Conservation (phyloP, 2,113 vertebrate genomes). For the Apodemus speciosus region DNA sequence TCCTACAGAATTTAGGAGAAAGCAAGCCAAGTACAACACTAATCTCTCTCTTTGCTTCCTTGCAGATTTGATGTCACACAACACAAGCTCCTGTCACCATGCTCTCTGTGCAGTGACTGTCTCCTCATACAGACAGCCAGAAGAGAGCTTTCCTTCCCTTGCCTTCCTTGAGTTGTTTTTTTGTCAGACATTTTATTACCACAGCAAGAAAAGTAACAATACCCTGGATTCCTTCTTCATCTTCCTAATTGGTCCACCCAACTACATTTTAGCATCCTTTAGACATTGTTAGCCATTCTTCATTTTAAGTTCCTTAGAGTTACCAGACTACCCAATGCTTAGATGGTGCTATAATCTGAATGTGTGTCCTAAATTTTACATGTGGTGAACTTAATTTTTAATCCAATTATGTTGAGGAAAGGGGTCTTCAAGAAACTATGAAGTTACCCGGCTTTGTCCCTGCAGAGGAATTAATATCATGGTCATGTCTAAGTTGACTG, state of each 20-base stretch:
- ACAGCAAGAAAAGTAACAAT: not conserved
- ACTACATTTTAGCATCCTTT: not conserved
- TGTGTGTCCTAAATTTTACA: too few relatives aligned
- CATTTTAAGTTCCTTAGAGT: not conserved
- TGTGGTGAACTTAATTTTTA: not conserved
- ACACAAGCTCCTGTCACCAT: too few relatives aligned
- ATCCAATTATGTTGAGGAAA: not conserved
- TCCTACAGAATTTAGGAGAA: not conserved
- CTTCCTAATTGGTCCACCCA: not conserved
- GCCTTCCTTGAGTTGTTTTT: not conserved
- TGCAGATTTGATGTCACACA: not conserved
- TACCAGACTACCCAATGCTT: not conserved
- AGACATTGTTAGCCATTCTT: not conserved
- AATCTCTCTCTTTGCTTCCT: too few relatives aligned
- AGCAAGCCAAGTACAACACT: too few relatives aligned
- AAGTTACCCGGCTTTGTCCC: not conserved
- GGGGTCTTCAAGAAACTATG: not conserved
- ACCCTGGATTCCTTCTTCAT: not conserved
- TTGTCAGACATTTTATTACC: not conserved
- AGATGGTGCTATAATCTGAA: too few relatives aligned
- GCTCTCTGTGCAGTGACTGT: not conserved
- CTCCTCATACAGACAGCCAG: not conserved
- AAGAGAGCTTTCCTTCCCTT: not conserved
- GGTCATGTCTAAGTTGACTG: not conserved
- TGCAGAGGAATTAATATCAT: too few relatives aligned